phyloP scores from a whole-genome alignment of 35 echinoderm and acorn worm genomes.

The Stichopus chloronotus region DNA sequence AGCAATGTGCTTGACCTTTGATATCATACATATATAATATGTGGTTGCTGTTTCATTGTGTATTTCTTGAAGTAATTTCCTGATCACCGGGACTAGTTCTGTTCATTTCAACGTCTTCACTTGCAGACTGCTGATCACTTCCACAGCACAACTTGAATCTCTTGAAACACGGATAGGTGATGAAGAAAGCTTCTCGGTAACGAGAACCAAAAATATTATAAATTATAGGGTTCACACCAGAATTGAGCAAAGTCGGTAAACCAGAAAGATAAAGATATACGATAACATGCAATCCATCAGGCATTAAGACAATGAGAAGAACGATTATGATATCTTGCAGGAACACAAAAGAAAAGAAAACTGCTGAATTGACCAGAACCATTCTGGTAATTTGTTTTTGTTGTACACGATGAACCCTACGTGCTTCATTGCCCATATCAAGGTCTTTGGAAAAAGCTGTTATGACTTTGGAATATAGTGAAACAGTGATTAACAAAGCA shows the following conservation, averaged over 20 bases:
- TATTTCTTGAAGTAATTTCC: no score
- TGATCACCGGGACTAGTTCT: no score
- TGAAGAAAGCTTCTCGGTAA: no score
- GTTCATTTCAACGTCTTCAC: no score
- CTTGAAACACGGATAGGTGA: neutral
- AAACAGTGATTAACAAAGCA: neutral
- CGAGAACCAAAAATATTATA: no score
- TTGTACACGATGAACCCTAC: no score
- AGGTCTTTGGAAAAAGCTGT: neutral
- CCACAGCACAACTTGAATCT: neutral
- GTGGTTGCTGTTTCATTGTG: no score
- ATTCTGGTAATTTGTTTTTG: neutral
- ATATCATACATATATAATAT: no score
- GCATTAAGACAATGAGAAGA: neutral
- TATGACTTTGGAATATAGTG: neutral
- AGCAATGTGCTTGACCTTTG: no score
- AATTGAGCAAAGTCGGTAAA: no score
- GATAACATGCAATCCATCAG: neutral
- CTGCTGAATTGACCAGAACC: neutral
- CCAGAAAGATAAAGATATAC: neutral
- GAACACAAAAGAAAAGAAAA: neutral
- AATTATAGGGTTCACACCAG: no score
- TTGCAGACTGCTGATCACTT: no score
- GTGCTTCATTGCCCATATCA: neutral
- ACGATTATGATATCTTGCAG: neutral